Evolutionary conservation across 2,797 vertebrate species (phyloP), one percentile per base, ranked within the genome.

Genomic region (Buphagus erythrorhynchus): DNA sequence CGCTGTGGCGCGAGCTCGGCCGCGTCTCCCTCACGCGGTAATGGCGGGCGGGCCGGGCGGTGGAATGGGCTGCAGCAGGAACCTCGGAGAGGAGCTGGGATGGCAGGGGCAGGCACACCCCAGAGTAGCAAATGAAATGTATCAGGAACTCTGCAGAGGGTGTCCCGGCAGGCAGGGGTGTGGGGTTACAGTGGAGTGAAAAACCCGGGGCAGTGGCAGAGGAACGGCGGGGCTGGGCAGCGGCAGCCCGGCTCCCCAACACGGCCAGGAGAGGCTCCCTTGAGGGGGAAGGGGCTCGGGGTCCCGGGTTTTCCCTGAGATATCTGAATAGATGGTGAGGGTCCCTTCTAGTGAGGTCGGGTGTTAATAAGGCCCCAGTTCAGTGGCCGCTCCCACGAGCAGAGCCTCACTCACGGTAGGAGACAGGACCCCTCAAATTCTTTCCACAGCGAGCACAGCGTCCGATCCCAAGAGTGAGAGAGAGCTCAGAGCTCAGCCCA

Each of bases 331-430:
- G 28, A 18, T 46, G 18, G 7, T 38, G 62, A 57, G 13, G 49
- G n/a, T 20, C 33, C 40, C 3, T 52, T 54, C 11, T 4, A 29
- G 48, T 19, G n/a, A 55, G 17, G 6, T 3, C 0, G 0, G 11
- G 42, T 22, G 18, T 33, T 15, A 28, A 17, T 22, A 28, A 28
- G 12, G 43, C 7, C 24, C 24, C 35, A 24, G 24, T 19, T 2
- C 35, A 67, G 10, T 6, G 12, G 19, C 22, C 0, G 0, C 3
- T 66, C 17, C 1, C 1, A 33, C 0, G 0, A 66, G 21, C 40
- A 25, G 22, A 66, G 7, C 24, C 1, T 33, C 24, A 29, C 9
- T 12, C 5, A 5, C 0, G 0, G 20, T 5, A 5, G 54, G 36
- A 59, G 25, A 61, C 0, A 0, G 14, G 16, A 31, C 14, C 42